phyloP scores from a whole-genome alignment of 2,888 invertebrate genomes.

The Ichneumoninae sp. region DNA sequence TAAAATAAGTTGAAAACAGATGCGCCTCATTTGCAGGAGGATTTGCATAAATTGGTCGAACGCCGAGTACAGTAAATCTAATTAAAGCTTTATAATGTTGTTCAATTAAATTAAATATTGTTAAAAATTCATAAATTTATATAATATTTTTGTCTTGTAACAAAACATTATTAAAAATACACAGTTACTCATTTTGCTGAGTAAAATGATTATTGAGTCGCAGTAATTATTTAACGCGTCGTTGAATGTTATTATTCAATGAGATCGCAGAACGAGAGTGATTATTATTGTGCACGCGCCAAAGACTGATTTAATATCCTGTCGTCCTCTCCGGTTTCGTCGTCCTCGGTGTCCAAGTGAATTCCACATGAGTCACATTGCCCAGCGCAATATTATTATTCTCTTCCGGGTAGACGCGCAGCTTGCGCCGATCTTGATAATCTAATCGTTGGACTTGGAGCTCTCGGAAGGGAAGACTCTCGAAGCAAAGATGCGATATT shows the following conservation, averaged over 20 bases:
- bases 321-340: background rate
- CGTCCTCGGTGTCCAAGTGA: background rate
- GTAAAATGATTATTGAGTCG: background rate
- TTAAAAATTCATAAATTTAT: background rate
- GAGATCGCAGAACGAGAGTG: background rate
- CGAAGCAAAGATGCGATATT: slow-evolving; percentile 37
- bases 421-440: slow-evolving; percentile 32
- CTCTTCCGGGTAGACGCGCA: slow-evolving; percentile 29
- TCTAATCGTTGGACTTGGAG: slow-evolving; percentile 32
- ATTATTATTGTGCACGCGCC: background rate
- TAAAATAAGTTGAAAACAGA: background rate
- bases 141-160: background rate
- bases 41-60: background rate
- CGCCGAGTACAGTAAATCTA: background rate
- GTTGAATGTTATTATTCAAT: background rate
- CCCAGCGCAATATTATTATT: slow-evolving; percentile 6
- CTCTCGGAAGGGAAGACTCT: slow-evolving; percentile 19
- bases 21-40: background rate
- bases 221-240: background rate
- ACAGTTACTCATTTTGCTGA: background rate
- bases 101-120: no score
- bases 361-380: slow-evolving; percentile 16
- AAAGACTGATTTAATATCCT: background rate
- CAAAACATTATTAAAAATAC: background rate
- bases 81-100: background rate